A percentile compares a stretch with the other conserved stretches of the same genome.
phyloP scores from a whole-genome alignment of 2,888 invertebrate genomes.

The Lymantria monacha region DNA sequence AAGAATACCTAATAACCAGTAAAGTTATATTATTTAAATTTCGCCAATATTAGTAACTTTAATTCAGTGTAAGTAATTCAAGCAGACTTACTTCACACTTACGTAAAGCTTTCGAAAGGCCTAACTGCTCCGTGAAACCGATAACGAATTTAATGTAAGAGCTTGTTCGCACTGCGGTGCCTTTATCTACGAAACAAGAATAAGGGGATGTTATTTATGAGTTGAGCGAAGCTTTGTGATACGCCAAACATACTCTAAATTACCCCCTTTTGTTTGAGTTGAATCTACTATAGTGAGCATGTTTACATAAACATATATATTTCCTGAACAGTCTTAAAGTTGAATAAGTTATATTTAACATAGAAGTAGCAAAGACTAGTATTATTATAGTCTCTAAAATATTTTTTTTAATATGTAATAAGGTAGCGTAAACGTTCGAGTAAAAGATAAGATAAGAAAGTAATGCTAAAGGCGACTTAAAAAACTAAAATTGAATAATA shows the following conservation, averaged over 20 bases:
- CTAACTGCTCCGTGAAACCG: conserved; percentile 23
- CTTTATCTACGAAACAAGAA: conserved; percentile 28
- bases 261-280: conserved; percentile 46
- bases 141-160: conserved; percentile 29
- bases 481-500: too few species aligned
- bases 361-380: too few species aligned
- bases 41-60: background rate
- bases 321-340: background rate
- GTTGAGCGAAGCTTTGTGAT: conserved; percentile 43
- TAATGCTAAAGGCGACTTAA: too few species aligned
- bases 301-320: conserved; percentile 1
- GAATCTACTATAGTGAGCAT: background rate
- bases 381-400: too few species aligned
- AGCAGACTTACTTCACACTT: background rate
- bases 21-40: too few species aligned
- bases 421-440: too few species aligned
- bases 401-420: too few species aligned
- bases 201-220: conserved; percentile 52
- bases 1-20: too few species aligned
- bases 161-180: conserved; percentile 23
- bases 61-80: background rate
- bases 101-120: conserved; percentile 25
- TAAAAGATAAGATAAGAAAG: too few species aligned
- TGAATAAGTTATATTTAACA: background rate
- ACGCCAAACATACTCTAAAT: conserved; percentile 35